Evolutionary conservation across 2,113 vertebrate genomes (phyloP), one percentile per base, ranked within the genome.

Genomic region (Cyprinus carpio): DNA sequence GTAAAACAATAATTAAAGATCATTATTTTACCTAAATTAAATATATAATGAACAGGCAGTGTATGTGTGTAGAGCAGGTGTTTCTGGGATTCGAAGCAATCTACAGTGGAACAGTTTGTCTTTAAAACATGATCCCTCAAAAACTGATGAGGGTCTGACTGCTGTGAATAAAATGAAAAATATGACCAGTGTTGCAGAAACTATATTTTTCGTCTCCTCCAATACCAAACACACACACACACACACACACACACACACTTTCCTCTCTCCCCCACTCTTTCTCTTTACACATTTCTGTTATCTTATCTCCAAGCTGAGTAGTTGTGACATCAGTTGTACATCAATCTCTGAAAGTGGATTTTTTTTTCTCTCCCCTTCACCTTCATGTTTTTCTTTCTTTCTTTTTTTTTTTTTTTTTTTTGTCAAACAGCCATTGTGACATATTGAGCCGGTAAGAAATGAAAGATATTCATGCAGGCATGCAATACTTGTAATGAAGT

Each of bases 401-500:
- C n/a, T 83, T 2, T 62, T 49, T 37, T 34, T 95, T 78, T 84
- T 31, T 83, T 0, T 62, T 49, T 29, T 60, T 65, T n/a, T 69
- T 96, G 94, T 95, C 96, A 96, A 95, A 96, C 96, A 96, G 96
- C 96, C 96, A 96, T 97, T 97, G 96, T 99, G 97, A 99, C 97
- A 98, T 97, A 98, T 97, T 97, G 96, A 96, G 96, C 98, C 97
- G 97, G 97, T 98, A 96, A 98, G 97, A 98, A 99, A 99, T 97
- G 97, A 99, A 98, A 99, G 97, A 98, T 99, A 99, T 98, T 97
- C 97, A 98, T 97, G 97, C 97, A 98, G 97, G 96, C 97, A 97
- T 98, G 97, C 97, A 99, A 97, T 98, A 97, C 97, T 96, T 97
- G 97, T 99, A 99, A 99, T 98, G 97, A 99, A 99, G 97, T 98